Conservation (phyloP, 2,113 vertebrate species). For the Pedionomus torquatus region DNA sequence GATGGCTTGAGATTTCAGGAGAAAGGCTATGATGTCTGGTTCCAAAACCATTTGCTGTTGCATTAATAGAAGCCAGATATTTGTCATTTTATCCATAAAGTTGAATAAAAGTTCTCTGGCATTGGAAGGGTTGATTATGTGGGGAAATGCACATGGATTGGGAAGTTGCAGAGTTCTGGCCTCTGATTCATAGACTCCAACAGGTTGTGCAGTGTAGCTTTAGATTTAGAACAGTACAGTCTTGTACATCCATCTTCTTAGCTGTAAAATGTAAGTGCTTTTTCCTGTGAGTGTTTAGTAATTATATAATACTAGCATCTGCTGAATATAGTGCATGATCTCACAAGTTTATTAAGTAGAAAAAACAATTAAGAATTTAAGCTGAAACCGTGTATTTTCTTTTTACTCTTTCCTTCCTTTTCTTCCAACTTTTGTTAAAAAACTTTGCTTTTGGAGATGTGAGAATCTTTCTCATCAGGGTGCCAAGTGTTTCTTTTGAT, state of each 20-base stretch:
- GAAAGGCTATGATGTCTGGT: neutral
- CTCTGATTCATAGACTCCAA: neutral
- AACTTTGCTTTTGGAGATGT: neutral
- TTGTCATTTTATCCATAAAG: neutral
- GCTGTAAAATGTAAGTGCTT: neutral
- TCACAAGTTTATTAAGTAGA: neutral
- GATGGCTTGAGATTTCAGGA: neutral
- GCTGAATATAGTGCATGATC: neutral
- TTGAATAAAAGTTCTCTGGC: neutral
- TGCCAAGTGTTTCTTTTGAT: neutral
- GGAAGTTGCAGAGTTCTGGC: neutral
- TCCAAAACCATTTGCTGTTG: neutral
- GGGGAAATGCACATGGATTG: neutral
- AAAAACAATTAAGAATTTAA: neutral
- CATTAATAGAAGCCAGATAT: neutral
- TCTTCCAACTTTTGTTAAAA: neutral
- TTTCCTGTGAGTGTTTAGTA: neutral
- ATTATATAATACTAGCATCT: neutral
- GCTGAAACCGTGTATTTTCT: neutral
- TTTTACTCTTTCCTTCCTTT: neutral
- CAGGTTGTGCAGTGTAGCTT: neutral
- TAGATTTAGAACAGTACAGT: neutral
- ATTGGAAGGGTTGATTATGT: neutral
- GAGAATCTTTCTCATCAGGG: neutral
- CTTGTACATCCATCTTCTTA: neutral